Evolutionary conservation across 2,797 vertebrate species (phyloP), one percentile per base, ranked within the genome.

Genomic region (Remorina albescens): DNA sequence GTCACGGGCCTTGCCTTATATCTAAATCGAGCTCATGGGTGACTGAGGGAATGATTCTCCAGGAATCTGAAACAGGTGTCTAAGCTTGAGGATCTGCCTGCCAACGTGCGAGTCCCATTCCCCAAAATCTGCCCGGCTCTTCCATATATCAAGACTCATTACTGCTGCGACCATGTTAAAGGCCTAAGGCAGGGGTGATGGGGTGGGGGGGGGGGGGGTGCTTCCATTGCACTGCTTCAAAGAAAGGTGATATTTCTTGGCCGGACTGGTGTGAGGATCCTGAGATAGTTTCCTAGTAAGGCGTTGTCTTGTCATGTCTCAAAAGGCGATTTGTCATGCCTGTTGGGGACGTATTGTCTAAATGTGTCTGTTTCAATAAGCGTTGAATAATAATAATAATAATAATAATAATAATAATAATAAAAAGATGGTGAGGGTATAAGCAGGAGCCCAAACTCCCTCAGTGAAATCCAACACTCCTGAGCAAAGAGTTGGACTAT

Each of bases 31-130:
- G 89, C 90, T 77, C 76, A 61, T 83, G 86, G 68, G 74, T 46
- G 76, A 55, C 77, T 32, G 73, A 67, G 78, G 78, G 85, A 89
- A 74, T 57, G 82, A 84, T 84, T 87, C 89, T 92, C 67, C 71
- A 85, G 89, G 92, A 90, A 94, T 94, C 82, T 89, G 64, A 86
- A 89, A 93, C 94, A 95, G 94, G 92, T 94, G 94, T 80, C 63
- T 58, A 37, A 81, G 88, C 84, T 85, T 69, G 67, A 88, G 71
- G 76, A 74, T 69, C 81, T 66, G 74, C 72, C 80, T 75, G 73
- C 75, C 86, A 87, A 81, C 67, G 36, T 76, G 74, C 72, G 71
- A 76, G 83, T 88, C 81, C 76, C 83, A 74, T 75, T 64, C 58
- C 28, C 26, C 65, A 18, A 74, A 89, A 76, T 67, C 61, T 81